phyloP scores from a whole-genome alignment of 1,140 invertebrate genomes.

The Lethrus apterus region DNA sequence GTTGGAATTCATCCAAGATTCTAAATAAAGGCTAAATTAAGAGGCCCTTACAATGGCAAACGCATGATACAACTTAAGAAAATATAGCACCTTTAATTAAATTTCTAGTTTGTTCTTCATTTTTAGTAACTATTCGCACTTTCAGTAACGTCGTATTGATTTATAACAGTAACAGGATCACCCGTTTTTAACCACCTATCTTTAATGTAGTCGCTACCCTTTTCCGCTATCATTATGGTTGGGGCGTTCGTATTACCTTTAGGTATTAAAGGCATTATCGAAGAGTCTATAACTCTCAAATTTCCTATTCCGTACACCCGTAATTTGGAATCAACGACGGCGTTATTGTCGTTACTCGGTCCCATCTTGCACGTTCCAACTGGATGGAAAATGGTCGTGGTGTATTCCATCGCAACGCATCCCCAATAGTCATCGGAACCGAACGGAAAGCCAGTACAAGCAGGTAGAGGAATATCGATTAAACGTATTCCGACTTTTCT shows the following conservation, averaged over 20 bases:
- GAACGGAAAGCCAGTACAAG: constrained; percentile 38
- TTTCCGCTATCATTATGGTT: constrained; percentile 63
- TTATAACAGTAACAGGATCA: neutral
- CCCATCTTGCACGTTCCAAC: constrained; percentile 58
- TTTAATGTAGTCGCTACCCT: constrained; percentile 57
- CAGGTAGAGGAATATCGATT: constrained; percentile 38
- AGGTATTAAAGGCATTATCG: constrained; percentile 47
- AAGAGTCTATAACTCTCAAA: constrained; percentile 40
- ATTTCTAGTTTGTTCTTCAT: neutral
- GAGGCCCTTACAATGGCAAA: too few relatives aligned
- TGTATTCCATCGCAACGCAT: constrained; percentile 42
- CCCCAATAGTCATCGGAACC: constrained; percentile 47
- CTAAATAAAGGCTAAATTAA: too few relatives aligned
- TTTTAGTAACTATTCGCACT: constrained; percentile 3
- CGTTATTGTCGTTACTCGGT: constrained; percentile 32
- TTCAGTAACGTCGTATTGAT: constrained; percentile 11
- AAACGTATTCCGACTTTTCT: constrained; percentile 37
- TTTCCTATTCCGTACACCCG: constrained; percentile 36
- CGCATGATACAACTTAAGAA: too few relatives aligned
- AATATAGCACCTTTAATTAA: neutral
- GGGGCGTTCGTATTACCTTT: constrained; percentile 59
- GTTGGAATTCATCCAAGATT: too few relatives aligned
- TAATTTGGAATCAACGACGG: constrained; percentile 40
- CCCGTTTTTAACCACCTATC: constrained; percentile 31
- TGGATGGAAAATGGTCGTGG: constrained; percentile 45